Evolutionary conservation across 1,140 invertebrate species (phyloP).

Genomic region (Panagrolaimus sp.): DNA sequence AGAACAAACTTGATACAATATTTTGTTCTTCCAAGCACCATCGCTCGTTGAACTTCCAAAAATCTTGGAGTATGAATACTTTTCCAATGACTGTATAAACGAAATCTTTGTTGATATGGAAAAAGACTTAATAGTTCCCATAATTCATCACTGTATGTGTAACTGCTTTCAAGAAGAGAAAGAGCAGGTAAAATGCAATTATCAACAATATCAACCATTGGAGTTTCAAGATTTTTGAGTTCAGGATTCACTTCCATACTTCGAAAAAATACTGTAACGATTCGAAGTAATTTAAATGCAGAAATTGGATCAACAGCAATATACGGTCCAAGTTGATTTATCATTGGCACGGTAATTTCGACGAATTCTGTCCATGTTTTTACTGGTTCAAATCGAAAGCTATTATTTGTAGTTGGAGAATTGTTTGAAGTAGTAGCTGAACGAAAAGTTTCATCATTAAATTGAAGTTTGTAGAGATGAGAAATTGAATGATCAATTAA

Average conservation of each 20-base stretch:
- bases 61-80: conserved; percentile 76
- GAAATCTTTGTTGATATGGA: conserved; percentile 84
- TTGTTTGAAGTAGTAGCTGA: background rate
- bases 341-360: conserved; percentile 75
- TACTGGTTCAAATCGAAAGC: background rate
- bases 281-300: conserved; percentile 62
- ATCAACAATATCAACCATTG: conserved; percentile 76
- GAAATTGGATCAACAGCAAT: conserved; percentile 78
- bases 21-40: conserved; percentile 82
- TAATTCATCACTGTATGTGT: conserved; percentile 87
- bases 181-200: conserved; percentile 79
- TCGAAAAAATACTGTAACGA: conserved; percentile 75
- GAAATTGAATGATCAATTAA: too few species aligned
- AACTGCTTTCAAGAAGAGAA: conserved; percentile 84
- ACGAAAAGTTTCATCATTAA: background rate
- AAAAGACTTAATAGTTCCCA: conserved; percentile 85
- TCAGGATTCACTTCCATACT: conserved; percentile 44
- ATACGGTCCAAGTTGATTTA: conserved; percentile 77
- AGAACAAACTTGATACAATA: conserved; percentile 77
- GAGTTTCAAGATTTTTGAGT: conserved; percentile 24
- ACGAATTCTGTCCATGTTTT: conserved; percentile 66
- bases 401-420: background rate
- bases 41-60: conserved; percentile 75
- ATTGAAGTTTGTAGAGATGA: too few species aligned
- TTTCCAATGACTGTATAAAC: conserved; percentile 87